Evolutionary conservation across 1,140 invertebrate species (phyloP).

Genomic region (Polypedilum vanderplanki): DNA sequence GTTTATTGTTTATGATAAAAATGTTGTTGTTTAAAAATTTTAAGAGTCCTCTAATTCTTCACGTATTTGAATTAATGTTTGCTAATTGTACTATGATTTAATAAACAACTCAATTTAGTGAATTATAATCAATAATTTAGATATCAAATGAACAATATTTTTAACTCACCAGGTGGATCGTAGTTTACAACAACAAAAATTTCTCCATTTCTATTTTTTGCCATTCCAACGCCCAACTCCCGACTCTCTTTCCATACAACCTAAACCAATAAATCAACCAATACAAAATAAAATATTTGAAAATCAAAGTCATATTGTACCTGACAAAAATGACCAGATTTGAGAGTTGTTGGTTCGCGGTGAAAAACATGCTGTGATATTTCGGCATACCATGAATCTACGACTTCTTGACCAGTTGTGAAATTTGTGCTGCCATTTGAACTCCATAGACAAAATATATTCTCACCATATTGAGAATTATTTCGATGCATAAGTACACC

Average conservation of each 20-base stretch:
- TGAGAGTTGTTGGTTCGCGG: conserved; percentile 57
- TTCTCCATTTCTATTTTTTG: conserved; percentile 60
- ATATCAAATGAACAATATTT: no score
- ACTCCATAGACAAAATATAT: conserved; percentile 69
- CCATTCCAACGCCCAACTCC: conserved; percentile 70
- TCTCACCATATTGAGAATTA: conserved; percentile 71
- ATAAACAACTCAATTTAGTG: no score
- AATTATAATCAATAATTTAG: no score
- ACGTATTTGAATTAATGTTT: no score
- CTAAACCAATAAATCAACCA: conserved; percentile 38
- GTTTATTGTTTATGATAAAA: no score
- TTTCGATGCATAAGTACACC: conserved; percentile 67
- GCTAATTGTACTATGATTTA: no score
- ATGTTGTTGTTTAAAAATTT: no score
- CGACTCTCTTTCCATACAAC: conserved; percentile 72
- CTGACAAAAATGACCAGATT: conserved; percentile 56
- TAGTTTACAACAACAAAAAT: conserved; percentile 81
- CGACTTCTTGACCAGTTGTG: conserved; percentile 60
- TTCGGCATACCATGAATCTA: conserved; percentile 66
- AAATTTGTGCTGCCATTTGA: conserved; percentile 57
- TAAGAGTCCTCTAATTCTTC: no score
- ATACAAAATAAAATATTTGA: no score
- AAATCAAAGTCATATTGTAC: no score
- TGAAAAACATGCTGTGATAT: conserved; percentile 54
- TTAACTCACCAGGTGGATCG: conserved; percentile 56